These are phyloP conservation scores for Microctonus brassicae DNA, from an alignment of 2,888 invertebrate genomes.

Conservation along the genomic window DNA sequence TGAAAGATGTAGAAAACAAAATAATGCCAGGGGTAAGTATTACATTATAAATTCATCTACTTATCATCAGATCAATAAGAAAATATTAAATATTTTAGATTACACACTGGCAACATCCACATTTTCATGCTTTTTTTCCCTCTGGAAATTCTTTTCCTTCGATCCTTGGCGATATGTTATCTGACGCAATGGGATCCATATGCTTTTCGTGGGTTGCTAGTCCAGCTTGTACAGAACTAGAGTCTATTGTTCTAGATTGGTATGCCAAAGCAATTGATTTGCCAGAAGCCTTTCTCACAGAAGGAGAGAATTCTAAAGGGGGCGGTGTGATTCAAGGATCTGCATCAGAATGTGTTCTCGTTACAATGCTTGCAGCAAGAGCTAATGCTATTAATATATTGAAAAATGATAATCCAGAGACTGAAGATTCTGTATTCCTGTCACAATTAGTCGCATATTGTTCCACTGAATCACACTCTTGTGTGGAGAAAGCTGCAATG, in stretches of 20 bases:
- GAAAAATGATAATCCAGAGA: slow-evolving; percentile 72
- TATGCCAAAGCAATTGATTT: slow-evolving; percentile 82
- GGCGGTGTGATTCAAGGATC: slow-evolving; percentile 89
- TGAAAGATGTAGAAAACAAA: slow-evolving; percentile 89
- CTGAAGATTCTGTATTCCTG: slow-evolving; percentile 79
- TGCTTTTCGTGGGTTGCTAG: slow-evolving; percentile 97
- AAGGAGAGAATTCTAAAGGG: slow-evolving; percentile 74
- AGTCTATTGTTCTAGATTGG: slow-evolving; percentile 88
- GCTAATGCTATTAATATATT: slow-evolving; percentile 78
- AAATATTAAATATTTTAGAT: slow-evolving; percentile 53
- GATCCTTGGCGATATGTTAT: slow-evolving; percentile 96
- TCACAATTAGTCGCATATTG: slow-evolving; percentile 84
- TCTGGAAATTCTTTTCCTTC: slow-evolving; percentile 97
- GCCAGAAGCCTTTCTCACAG: slow-evolving; percentile 77
- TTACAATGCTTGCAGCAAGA: slow-evolving; percentile 83
- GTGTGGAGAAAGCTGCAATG: slow-evolving; percentile 84
- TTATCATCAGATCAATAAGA: not conserved
- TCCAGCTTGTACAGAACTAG: slow-evolving; percentile 88
- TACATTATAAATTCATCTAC: not conserved
- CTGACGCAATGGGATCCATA: slow-evolving; percentile 95
- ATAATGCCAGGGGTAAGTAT: slow-evolving; percentile 89
- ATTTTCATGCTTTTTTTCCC: slow-evolving; percentile 99
- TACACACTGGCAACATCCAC: slow-evolving; percentile 99
- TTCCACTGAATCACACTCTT: slow-evolving; percentile 81
- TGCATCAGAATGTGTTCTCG: slow-evolving; percentile 86